phyloP scores from a whole-genome alignment of 2,888 invertebrate genomes.

The Scotopteryx bipunctaria region DNA sequence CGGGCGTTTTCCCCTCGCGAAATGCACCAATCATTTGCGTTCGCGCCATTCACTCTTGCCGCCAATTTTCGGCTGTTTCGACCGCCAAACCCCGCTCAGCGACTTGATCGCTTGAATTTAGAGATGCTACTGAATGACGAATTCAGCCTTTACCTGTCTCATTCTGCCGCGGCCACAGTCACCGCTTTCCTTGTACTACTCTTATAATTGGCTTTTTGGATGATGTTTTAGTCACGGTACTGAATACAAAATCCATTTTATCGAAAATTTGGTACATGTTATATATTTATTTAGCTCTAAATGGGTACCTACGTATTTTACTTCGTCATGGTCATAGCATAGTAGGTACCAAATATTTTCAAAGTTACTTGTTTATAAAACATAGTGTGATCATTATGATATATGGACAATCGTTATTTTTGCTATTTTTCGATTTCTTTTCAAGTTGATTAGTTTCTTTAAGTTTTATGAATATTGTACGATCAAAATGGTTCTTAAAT shows the following conservation, averaged over 20 bases:
- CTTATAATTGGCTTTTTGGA: constrained; percentile 23
- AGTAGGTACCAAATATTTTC: too few relatives aligned
- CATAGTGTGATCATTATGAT: too few relatives aligned
- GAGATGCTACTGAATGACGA: constrained; percentile 44
- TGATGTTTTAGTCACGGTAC: constrained; percentile 1
- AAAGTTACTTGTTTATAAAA: too few relatives aligned
- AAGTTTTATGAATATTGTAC: background rate
- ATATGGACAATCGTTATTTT: too few relatives aligned
- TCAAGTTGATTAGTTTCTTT: background rate
- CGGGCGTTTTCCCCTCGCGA: constrained; percentile 71
- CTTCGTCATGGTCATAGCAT: too few relatives aligned
- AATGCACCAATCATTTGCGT: constrained; percentile 64
- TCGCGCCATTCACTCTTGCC: constrained; percentile 50
- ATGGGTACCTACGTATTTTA: too few relatives aligned
- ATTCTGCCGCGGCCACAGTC: constrained; percentile 35
- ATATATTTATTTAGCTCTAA: too few relatives aligned
- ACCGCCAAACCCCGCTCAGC: constrained; percentile 24
- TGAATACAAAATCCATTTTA: background rate
- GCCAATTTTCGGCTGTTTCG: constrained; percentile 53
- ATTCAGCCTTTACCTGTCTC: constrained; percentile 35
- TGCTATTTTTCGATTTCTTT: too few relatives aligned
- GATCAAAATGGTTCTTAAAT: background rate
- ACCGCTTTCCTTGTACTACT: constrained; percentile 28
- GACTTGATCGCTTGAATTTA: constrained; percentile 43
- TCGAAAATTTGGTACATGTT: too few relatives aligned